Evolutionary conservation across 2,888 invertebrate species (phyloP), one percentile per base, ranked within the genome.

Genomic region (Meghimatium bilineatum): DNA sequence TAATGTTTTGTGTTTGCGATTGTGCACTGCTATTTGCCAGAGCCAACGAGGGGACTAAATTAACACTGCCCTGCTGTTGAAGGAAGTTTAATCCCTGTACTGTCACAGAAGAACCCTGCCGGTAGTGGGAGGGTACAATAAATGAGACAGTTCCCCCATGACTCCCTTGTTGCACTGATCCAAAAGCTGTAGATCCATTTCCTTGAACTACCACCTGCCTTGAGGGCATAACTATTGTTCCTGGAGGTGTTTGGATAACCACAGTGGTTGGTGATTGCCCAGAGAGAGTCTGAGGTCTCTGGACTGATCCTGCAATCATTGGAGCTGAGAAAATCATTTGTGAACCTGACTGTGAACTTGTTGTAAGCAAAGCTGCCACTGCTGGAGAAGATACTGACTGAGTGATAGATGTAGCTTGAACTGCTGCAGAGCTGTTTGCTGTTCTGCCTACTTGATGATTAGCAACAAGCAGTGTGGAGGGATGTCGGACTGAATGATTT

Each of bases 111-210:
- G 83, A 83, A 26, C 52, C 56, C 36, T 75, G 80, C n/a, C 84
- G 66, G 60, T 84, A 84, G 12, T 84, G 80, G 26, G 84, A 80
- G 0, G 83, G 83, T 29, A 84, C 84, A 67, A 84, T 79, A 38
- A 84, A 84, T 14, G 84, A 84, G 29, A 84, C 84, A n/a, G 84
- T 84, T 20, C 84, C 84, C 26, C 76, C 74, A 44, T 79, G 83
- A 20, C 71, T 72, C 23, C 69, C 52, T 56, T 79, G 83, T 72
- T 83, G 83, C 20, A 74, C 49, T 1, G 63, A 29, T 38, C 83
- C 83, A 52, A 82, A 75, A 63, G 82, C 60, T 60, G 72, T 60
- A 1, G 82, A 75, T 26, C 76, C 83, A 72, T 72, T 78, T 2
- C 78, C 83, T 69, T 83, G 83, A 26, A 83, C 71, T n/a, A 83